These are phyloP conservation scores for Spheniscus mendiculus DNA, from an alignment of 2,113 vertebrate genomes.

Conservation along the genomic window DNA sequence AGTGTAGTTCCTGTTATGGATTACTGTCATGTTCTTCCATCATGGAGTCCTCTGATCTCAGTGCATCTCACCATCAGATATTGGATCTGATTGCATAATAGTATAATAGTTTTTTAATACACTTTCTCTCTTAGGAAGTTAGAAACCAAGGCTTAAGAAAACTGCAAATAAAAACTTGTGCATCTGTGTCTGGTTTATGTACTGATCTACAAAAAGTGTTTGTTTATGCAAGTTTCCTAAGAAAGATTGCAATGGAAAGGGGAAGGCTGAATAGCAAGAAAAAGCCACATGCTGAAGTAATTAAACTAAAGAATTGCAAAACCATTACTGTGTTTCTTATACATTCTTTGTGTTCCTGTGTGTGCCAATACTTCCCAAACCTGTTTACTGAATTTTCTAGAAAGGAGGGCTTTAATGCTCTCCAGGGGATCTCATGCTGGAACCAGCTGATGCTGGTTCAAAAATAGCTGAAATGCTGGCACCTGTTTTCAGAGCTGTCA, in stretches of 20 bases:
- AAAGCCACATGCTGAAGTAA: conserved; percentile 6
- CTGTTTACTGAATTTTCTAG: not conserved
- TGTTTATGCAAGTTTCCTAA: not conserved
- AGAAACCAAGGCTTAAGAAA: not conserved
- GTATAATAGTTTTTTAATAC: not conserved
- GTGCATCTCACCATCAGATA: not conserved
- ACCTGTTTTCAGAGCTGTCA: not conserved
- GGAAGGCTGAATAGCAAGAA: not conserved
- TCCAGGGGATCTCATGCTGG: not conserved
- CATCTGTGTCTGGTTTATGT: not conserved
- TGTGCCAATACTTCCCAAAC: not conserved
- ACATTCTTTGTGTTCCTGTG: not conserved
- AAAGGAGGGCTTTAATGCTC: not conserved
- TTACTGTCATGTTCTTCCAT: not conserved
- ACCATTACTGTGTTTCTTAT: not conserved
- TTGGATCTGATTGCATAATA: not conserved
- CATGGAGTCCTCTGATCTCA: not conserved
- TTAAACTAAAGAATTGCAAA: conserved; percentile 48
- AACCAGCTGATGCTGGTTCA: not conserved
- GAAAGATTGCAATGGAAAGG: not conserved
- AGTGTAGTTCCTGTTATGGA: not conserved
- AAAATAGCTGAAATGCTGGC: too few species aligned
- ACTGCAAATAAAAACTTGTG: not conserved
- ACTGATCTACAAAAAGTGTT: not conserved
- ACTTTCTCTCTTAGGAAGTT: not conserved